Evolutionary conservation across 2,113 vertebrate species (phyloP).

Genomic region (Miniopterus natalensis): DNA sequence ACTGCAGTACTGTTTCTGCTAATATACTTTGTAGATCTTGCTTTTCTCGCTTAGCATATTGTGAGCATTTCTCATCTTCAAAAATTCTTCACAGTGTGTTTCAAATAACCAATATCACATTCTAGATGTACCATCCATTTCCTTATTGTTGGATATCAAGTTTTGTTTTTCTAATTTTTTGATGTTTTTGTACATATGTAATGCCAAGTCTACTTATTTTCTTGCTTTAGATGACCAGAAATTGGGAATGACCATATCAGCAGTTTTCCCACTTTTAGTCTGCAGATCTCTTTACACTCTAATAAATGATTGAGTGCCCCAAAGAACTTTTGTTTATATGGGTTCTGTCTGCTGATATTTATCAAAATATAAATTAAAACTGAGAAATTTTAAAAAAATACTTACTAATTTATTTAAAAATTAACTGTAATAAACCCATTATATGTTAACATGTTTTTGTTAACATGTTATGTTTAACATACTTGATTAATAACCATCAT

Average conservation of each 20-base stretch:
- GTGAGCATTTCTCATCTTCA: slow-evolving; percentile 25
- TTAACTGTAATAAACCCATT: neutral
- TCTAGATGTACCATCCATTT: neutral
- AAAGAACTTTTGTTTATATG: slow-evolving; percentile 23
- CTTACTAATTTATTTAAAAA: slow-evolving; percentile 27
- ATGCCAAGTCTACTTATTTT: neutral
- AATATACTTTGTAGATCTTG: neutral
- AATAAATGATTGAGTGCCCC: neutral
- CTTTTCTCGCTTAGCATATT: neutral
- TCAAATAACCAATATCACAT: neutral
- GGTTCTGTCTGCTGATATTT: slow-evolving; percentile 12
- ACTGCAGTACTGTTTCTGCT: neutral
- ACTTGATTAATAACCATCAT: neutral
- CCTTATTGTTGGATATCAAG: neutral
- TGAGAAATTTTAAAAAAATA: neutral
- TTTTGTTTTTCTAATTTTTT: slow-evolving; percentile 35
- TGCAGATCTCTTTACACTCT: neutral
- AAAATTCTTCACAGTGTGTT: slow-evolving; percentile 17
- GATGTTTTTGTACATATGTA: neutral
- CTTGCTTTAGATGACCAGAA: neutral
- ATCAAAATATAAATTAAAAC: slow-evolving; percentile 39
- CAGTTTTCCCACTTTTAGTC: neutral
- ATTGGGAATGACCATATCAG: neutral
- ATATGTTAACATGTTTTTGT: neutral
- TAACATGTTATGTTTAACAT: neutral